Conservation (phyloP, 2,888 invertebrate genomes). For the Baronia brevicornis region DNA sequence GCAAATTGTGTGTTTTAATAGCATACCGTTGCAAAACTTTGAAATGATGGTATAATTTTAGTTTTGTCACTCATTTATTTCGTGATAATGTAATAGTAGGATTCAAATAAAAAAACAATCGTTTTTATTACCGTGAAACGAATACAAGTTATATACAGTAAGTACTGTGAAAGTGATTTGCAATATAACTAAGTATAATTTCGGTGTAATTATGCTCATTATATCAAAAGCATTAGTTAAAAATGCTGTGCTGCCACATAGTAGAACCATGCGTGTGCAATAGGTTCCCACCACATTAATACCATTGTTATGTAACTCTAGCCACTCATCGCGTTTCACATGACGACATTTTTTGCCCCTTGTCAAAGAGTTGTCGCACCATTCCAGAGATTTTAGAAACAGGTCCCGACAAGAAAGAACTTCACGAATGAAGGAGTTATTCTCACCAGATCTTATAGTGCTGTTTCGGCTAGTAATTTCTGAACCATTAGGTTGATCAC, state of each 20-base stretch:
- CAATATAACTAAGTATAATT: too few species aligned
- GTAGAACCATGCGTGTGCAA: conserved; percentile 21
- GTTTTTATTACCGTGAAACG: conserved; percentile 4
- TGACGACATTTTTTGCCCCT: conserved; percentile 55
- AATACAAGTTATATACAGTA: conserved; percentile 3
- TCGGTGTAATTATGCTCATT: too few species aligned
- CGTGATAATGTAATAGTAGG: too few species aligned
- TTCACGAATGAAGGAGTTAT: conserved; percentile 61
- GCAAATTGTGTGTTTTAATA: too few species aligned
- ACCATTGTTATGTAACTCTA: conserved; percentile 56
- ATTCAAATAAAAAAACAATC: conserved; percentile 18
- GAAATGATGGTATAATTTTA: too few species aligned
- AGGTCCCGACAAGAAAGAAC: conserved; percentile 58
- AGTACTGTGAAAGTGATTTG: conserved; percentile 4
- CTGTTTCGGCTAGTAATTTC: conserved; percentile 37
- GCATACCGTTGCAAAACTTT: too few species aligned
- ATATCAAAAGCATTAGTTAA: background rate
- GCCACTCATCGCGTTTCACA: conserved; percentile 61
- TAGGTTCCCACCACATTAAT: conserved; percentile 26
- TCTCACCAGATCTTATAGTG: conserved; percentile 62
- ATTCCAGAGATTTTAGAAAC: conserved; percentile 64
- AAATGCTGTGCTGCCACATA: conserved; percentile 1
- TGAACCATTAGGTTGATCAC: conserved; percentile 22
- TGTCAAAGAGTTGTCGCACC: conserved; percentile 67
- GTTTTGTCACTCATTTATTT: too few species aligned